Base-by-base conservation (phyloP, 2,888 invertebrate species). In the Spodoptera littoralis region DNA sequence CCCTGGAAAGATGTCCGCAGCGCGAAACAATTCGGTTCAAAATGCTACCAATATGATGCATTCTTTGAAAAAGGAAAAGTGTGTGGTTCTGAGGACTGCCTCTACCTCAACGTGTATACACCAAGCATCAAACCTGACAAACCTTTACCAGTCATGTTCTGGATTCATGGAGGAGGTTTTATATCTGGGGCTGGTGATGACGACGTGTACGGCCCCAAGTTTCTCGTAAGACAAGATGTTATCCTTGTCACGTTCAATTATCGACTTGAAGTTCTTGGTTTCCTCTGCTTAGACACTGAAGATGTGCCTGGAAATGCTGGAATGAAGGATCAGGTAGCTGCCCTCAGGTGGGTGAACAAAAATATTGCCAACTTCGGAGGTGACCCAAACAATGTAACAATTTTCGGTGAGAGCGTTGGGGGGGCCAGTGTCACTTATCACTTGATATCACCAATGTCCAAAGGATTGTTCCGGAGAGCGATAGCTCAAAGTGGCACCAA, bases 401-500 rank as follows among this genome's bases (percentile, higher is more conserved):
- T 87, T 36, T 84, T 87, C 56, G 88, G 30, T 11, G 81, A 84
- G 53, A 88, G 86, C 53, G 83, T 84, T 24, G 88, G 88, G 3
- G 83, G 74, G 2, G 72, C 69, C 4, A 72, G 79, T 42, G 82
- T 84, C 0, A 67, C 77, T 3, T 82, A 77, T 45, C 89, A 88
- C 49, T 61, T 87, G 3, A 49, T 88, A 5, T 90, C 90, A 11
- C 88, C 90, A 0, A 85, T 90, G 85, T 82, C 84, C 0, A 86
- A 85, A 81, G 87, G 86, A 0, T 77, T 91, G 0, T 90, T 90
- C 54, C 82, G 84, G 45, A 84, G 81, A 66, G 88, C 95, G 3
- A 97, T 97, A 42, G 93, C 96, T 0, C 96, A 97, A 81, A 97
- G 97, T 79, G 97, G 97, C 0, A 95, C 95, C 0, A 93, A 95